Evolutionary conservation across 2,888 invertebrate species (phyloP), one percentile per base, ranked within the genome.

Genomic region (Pandemis corylana): DNA sequence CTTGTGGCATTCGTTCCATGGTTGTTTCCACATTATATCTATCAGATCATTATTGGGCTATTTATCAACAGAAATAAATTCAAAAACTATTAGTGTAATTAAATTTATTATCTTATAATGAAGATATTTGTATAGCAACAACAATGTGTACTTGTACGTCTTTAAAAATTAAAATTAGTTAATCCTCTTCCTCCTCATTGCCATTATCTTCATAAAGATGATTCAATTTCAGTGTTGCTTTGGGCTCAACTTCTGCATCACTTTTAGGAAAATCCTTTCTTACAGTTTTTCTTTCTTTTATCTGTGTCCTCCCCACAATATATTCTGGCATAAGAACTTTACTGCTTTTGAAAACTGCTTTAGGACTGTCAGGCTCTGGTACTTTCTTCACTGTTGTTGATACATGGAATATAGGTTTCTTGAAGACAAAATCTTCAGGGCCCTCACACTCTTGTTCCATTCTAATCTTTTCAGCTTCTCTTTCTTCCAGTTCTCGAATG

Each of bases 241-340:
- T 90, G 72, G 88, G 90, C 20, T 77, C 80, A 68, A 77, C 80
- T 61, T 81, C 79, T 42, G 76, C 61, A 51, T 71, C 68, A 41
- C 79, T 78, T 62, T 77, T 76, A 13, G 69, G 76, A 13, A 71
- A 68, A 9, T 79, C 77, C 76, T 84, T 83, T 78, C 82, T 80
- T 28, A 77, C 20, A 70, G 77, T 7, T 74, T 78, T 95, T 76
- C 91, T 95, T 73, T 92, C 91, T 82, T 93, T 95, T 79, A 92
- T 95, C 67, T 89, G 90, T 79, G 95, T 95, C 79, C 95, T 95
- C 0, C 98, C 98, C 74, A 98, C 95, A 15, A 97, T 96, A 94
- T 97, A 97, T 83, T 98, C 97, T 0, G 98, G 97, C 97, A 97
- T 97, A 0, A 97, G 90, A 63, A 97, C 85, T 89, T 97, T 97